phyloP scores from a whole-genome alignment of 1,140 invertebrate genomes.

The Lithobius niger region DNA sequence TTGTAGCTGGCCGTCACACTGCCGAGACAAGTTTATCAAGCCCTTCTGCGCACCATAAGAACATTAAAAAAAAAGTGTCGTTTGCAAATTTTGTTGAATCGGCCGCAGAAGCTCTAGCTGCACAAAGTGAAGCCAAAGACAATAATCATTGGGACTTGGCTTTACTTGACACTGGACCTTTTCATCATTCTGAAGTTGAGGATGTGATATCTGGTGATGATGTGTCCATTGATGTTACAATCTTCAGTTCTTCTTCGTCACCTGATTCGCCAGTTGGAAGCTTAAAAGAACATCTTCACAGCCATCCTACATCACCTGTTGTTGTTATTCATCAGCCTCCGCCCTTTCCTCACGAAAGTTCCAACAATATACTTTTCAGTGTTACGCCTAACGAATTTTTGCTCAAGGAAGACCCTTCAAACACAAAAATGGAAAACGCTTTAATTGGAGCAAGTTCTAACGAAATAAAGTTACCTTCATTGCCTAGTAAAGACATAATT shows the following conservation, averaged over 20 bases:
- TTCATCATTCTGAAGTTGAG: not conserved
- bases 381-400: too few species aligned
- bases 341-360: not conserved
- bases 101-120: not conserved
- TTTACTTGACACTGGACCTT: too few species aligned
- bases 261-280: not conserved
- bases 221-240: not conserved
- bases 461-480: too few species aligned
- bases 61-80: slow-evolving; percentile 1
- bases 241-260: not conserved
- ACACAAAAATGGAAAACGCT: too few species aligned
- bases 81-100: slow-evolving; percentile 2
- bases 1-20: too few species aligned
- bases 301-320: not conserved
- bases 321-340: slow-evolving; percentile 5
- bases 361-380: too few species aligned
- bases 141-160: too few species aligned
- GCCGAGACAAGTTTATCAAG: too few species aligned
- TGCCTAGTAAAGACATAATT: too few species aligned
- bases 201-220: not conserved
- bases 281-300: not conserved
- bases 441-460: too few species aligned
- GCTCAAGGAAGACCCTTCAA: too few species aligned
- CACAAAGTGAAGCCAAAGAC: too few species aligned
- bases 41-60: not conserved